A percentile compares a stretch with the other conserved stretches of the same genome.
Evolutionary conservation across 2,113 vertebrate genomes (phyloP).

Genomic region (Proteles cristata): DNA sequence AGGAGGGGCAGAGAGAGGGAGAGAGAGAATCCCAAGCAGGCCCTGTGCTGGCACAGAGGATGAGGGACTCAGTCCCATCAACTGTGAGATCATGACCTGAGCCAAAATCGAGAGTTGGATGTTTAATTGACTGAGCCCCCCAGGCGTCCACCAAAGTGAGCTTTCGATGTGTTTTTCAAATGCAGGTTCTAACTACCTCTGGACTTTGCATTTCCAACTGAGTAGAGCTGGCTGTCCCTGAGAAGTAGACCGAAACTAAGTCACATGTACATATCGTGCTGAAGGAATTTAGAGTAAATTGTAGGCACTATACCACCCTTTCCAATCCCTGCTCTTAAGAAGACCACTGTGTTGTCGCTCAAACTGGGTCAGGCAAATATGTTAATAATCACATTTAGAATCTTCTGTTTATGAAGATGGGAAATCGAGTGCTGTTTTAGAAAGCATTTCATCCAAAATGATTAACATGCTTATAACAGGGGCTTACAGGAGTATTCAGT

Average conservation of each 20-base stretch:
- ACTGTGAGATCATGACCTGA: too few relatives aligned
- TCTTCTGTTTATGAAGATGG: neutral
- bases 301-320: neutral
- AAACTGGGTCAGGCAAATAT: neutral
- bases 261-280: fast-evolving
- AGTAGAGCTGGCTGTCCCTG: neutral
- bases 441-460: neutral
- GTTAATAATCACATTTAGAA: neutral
- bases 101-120: too few relatives aligned
- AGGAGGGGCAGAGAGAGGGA: too few relatives aligned
- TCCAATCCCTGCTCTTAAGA: neutral
- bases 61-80: too few relatives aligned
- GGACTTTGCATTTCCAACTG: neutral
- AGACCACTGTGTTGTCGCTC: neutral
- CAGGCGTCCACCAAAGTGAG: too few relatives aligned
- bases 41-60: too few relatives aligned
- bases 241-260: neutral
- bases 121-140: too few relatives aligned
- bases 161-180: neutral
- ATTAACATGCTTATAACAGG: neutral
- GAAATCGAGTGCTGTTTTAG: neutral
- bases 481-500: neutral
- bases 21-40: too few relatives aligned
- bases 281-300: neutral
- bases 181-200: neutral